Conservation (phyloP, 1,140 invertebrate species). For the Drosophila takahashii region DNA sequence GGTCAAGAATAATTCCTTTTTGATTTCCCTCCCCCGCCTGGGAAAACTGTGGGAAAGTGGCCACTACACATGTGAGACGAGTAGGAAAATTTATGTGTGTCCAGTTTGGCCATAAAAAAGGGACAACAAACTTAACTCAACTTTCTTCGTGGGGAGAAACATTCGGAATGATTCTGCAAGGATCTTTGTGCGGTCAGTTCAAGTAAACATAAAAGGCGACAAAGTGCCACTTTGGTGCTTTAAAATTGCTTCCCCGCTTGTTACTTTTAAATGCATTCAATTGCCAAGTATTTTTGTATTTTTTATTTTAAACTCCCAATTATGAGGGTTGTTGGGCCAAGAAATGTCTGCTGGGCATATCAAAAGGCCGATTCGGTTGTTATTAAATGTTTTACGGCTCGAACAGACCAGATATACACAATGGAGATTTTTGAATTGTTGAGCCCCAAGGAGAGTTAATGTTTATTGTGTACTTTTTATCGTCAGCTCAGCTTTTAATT, state of each 20-base stretch:
- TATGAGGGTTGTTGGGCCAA: constrained; percentile 54
- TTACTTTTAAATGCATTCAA: constrained; percentile 63
- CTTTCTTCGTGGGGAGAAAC: constrained; percentile 26
- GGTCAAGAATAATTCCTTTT: constrained; percentile 65
- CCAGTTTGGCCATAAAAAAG: constrained; percentile 55
- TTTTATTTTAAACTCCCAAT: constrained; percentile 41
- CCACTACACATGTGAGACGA: constrained; percentile 57
- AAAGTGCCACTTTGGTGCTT: constrained; percentile 75
- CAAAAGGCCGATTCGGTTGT: constrained; percentile 53
- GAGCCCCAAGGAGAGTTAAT: constrained; percentile 51
- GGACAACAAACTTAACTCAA: constrained; percentile 39
- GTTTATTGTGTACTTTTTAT: constrained; percentile 66
- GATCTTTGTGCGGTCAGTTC: constrained; percentile 61
- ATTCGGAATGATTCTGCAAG: constrained; percentile 24
- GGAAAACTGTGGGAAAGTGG: constrained; percentile 47
- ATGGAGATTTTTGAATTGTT: constrained; percentile 61
- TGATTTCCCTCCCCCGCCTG: constrained; percentile 31
- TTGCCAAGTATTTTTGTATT: constrained; percentile 34
- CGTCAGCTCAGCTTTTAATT: constrained; percentile 78
- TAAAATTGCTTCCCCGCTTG: constrained; percentile 63
- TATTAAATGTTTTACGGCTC: constrained; percentile 78
- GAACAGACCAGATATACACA: constrained; percentile 23
- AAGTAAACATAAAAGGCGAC: constrained; percentile 81
- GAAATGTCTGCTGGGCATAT: constrained; percentile 51
- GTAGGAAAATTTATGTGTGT: constrained; percentile 43